Base-by-base conservation (phyloP, 1,140 invertebrate species). In the Drosophila subobscura region DNA sequence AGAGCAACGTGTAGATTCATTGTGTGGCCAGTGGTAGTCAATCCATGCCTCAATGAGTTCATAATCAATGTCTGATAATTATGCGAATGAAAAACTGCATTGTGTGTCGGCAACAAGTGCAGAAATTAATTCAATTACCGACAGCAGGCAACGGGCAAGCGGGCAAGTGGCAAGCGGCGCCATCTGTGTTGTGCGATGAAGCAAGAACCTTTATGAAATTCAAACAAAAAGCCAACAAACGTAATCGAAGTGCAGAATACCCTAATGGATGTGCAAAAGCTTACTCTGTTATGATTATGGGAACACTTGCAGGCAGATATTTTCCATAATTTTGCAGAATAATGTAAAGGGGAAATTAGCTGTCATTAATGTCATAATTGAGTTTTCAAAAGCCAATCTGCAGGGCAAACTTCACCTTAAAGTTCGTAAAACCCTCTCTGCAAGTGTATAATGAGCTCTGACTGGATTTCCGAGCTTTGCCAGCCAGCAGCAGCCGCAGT, bases 91-190 rank as follows among this genome's bases (percentile, higher is more conserved):
- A 79, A 65, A 55, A 71, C 81, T 75, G 51, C 61, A 75, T 75
- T 74, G 71, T 54, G 57, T 51, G 41, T 51, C 40, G 53, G 58
- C 61, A 76, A 51, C 77, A 74, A 85, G 81, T 85, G 77, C 63
- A 86, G 74, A 76, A 80, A 63, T 64, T 46, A 77, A 85, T 67
- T 85, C 61, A 80, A 80, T 85, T 86, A 77, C 42, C 49, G 55
- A 40, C 61, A 42, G 51, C 63, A 20, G 41, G 16, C 41, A 41
- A 40, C 23, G 20, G 53, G 53, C 23, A 33, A 33, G 2, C 33
- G 12, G 33, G 8, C 54, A 25, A 53, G 68, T 44, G 25, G 20
- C 23, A 41, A 51, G 49, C 27, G 53, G 53, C 23, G 53, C 41
- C 53, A 55, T 45, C 25, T 55, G 41, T 12, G 12, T 20, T 52